Base-by-base conservation (phyloP, 2,888 invertebrate species). In the Harpagoxenus sublaevis region DNA sequence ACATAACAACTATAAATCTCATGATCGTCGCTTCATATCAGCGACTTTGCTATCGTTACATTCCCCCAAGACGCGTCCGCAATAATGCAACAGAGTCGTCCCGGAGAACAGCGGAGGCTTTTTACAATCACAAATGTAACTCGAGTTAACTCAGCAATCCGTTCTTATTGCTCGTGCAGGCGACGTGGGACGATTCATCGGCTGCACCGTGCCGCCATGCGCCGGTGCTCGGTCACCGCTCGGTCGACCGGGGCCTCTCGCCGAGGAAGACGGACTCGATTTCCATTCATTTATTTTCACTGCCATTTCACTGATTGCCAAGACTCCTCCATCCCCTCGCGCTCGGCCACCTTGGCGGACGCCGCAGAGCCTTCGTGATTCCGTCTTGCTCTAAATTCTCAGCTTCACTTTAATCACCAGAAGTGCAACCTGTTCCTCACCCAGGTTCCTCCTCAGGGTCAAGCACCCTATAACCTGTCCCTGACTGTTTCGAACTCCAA, bases 271-370 rank as follows among this genome's bases (percentile, higher is more conserved):
- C 93, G 91, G 94, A 93, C 93, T 93, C 92, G 92, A 94, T 94
- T 94, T 94, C 94, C 94, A 94, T 94, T 94, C 93, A 94, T 94
- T 94, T 94, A 94, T 94, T 94, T 94, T 93, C 93, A 92, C 93
- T 93, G 94, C 94, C 94, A 94, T 94, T 94, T 93, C 94, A 92
- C 92, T 94, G 94, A 94, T 94, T 94, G 94, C 94, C 92, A 92
- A 91, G 87, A 86, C 90, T 87, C 85, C 88, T 85, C 79, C 79
- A 71, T 31, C 55, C 57, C 57, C 77, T 15, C 53, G 55, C 57
- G 42, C 62, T 71, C 71, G 45, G 23, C 62, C 70, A 77, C 79
- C 71, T 77, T 85, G 66, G 45, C 5, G 35, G 31, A 39, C 15
- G 28, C 84, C 85, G 66, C 81, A 84, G 39, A 84, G 39, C 81